A percentile compares a stretch with the other conserved stretches of the same genome.
Conservation (phyloP, 2,113 vertebrate species). For the Phalacrocorax brasilianus region DNA sequence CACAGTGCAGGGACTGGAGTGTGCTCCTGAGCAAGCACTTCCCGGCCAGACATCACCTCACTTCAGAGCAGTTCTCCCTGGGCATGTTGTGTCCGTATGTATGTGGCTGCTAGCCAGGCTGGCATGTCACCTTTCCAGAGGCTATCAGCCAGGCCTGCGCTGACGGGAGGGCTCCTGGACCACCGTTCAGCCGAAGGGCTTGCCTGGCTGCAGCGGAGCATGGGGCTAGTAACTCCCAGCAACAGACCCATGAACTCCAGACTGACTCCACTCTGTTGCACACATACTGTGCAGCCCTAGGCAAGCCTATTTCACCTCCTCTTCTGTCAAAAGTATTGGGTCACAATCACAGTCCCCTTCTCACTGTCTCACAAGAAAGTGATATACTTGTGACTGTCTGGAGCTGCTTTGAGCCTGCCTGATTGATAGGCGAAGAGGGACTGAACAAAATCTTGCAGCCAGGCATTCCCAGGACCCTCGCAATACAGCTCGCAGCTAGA, state of each 20-base stretch:
- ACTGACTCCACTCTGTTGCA: neutral
- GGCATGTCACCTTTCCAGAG: neutral
- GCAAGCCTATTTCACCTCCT: neutral
- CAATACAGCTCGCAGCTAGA: neutral
- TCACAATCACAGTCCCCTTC: neutral
- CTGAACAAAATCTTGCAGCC: neutral
- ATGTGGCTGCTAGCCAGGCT: neutral
- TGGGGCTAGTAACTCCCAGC: neutral
- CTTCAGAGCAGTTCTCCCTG: neutral
- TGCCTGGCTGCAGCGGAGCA: neutral
- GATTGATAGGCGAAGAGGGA: neutral
- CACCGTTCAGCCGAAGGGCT: neutral
- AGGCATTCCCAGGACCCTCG: neutral
- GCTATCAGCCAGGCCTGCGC: neutral
- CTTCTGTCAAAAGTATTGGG: neutral
- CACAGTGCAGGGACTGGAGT: neutral
- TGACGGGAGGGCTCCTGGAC: neutral
- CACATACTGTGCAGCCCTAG: neutral
- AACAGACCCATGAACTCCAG: neutral
- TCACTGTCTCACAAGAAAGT: neutral
- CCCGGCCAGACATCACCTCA: neutral
- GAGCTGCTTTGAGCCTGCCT: neutral
- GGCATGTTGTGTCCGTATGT: fast-evolving
- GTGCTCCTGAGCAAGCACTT: neutral
- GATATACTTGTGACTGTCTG: neutral